Evolutionary conservation across 2,113 vertebrate genomes (phyloP), one percentile per base, ranked within the genome.

Genomic region (Thalassoma bifasciatum): DNA sequence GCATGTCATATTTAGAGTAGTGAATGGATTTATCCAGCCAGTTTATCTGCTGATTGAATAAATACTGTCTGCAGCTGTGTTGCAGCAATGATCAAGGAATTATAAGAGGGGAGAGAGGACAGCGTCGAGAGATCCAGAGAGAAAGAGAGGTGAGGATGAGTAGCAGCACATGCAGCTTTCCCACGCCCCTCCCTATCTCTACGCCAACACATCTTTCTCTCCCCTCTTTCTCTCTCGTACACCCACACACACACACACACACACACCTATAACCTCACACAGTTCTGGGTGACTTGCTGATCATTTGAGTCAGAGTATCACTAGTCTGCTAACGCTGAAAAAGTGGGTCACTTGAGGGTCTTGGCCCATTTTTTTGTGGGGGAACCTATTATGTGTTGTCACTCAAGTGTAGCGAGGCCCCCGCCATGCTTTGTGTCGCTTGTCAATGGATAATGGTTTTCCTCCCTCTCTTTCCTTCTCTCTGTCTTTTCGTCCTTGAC

Each of bases 321-420:
- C 37, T 70, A 63, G 70, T 82, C 53, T 24, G 61, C 76, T 70
- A 65, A 67, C 24, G 4, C 36, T 56, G 64, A 81, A 82, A 83
- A 88, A 82, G 75, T 92, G 77, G 85, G 85, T 92, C 87, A 88
- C 62, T 51, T 14, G 1, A 53, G 71, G 70, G 61, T 82, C 67
- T 81, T 72, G 80, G 65, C 69, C 72, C 56, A 62, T 72, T 71
- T 81, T 83, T 67, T 75, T 4, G 30, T 30, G 6, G 16, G 61
- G 72, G 38, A 68, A 51, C 59, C 72, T 81, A 83, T 92, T 91
- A 85, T 91, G 83, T 79, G 54, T 64, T 82, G 67, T 83, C 76
- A 84, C 51, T 88, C 57, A 44, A 85, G 79, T 90, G 86, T 91
- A 80, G 21, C 13, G 68, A 62, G 61, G 69, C 80, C 72, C 72